phyloP scores from a whole-genome alignment of 2,888 invertebrate species.

The Drosophila anomelani region DNA sequence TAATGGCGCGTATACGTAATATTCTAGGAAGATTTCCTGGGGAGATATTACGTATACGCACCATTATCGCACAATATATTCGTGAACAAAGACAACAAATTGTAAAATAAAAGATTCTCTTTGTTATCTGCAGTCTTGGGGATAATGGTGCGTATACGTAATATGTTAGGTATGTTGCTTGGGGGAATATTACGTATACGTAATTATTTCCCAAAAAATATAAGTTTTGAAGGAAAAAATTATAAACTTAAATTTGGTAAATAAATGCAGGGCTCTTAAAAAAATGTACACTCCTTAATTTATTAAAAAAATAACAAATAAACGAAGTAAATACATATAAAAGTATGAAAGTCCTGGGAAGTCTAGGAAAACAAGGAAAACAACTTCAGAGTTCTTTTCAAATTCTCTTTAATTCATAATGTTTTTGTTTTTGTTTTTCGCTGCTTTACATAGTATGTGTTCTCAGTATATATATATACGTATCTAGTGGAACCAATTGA shows the following conservation, averaged over 20 bases:
- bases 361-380: not conserved
- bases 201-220: too few relatives aligned
- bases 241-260: too few relatives aligned
- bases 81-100: too few relatives aligned
- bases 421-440: constrained; percentile 47
- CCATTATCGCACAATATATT: too few relatives aligned
- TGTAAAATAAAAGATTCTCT: too few relatives aligned
- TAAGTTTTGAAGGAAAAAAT: not conserved
- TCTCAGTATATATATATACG: constrained; percentile 57
- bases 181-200: not conserved
- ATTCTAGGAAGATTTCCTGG: not conserved
- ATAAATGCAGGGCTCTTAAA: too few relatives aligned
- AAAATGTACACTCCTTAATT: too few relatives aligned
- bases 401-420: constrained; percentile 73
- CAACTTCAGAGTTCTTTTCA: constrained; percentile 53
- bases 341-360: not conserved
- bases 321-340: too few relatives aligned
- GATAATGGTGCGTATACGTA: not conserved
- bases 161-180: not conserved
- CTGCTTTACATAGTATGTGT: constrained; percentile 56
- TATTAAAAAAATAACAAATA: too few relatives aligned
- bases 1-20: not conserved
- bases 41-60: not conserved
- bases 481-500: constrained; percentile 60
- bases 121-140: too few relatives aligned